These are phyloP conservation scores for Steromphala cineraria DNA, from an alignment of 2,888 invertebrate species.

Conservation along the genomic window DNA sequence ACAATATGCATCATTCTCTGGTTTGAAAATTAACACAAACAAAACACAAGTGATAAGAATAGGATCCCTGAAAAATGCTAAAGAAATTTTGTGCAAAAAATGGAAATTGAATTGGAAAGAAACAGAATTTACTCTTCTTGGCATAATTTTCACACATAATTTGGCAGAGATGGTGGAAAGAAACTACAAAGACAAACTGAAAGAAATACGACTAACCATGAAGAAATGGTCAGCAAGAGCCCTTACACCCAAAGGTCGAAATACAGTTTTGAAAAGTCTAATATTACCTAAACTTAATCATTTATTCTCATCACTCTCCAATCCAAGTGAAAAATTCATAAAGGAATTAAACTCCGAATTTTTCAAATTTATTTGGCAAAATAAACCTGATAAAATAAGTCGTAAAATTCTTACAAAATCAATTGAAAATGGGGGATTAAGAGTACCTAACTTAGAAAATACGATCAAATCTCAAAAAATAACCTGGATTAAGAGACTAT, in stretches of 20 bases:
- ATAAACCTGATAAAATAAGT: too few relatives aligned
- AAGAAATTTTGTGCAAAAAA: background rate
- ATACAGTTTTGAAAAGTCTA: too few relatives aligned
- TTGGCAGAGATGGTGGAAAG: background rate
- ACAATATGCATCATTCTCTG: slow-evolving; percentile 6
- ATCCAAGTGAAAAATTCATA: too few relatives aligned
- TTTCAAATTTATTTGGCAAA: too few relatives aligned
- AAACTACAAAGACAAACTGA: background rate
- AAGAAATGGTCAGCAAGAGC: background rate
- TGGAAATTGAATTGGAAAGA: background rate
- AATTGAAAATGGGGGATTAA: too few relatives aligned
- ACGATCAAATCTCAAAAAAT: too few relatives aligned
- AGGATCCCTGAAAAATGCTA: background rate
- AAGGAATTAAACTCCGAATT: too few relatives aligned
- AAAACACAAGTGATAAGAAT: slow-evolving; percentile 10
- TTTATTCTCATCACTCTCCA: too few relatives aligned
- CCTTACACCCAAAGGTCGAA: background rate
- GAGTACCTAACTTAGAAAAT: too few relatives aligned
- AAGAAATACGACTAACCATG: background rate
- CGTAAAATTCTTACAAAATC: too few relatives aligned
- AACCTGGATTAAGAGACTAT: too few relatives aligned
- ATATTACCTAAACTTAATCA: too few relatives aligned
- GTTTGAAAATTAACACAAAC: slow-evolving; percentile 5
- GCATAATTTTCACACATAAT: background rate
- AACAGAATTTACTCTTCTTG: background rate